Conservation (phyloP, 1,140 invertebrate genomes). For the Brachystomella parvula region DNA sequence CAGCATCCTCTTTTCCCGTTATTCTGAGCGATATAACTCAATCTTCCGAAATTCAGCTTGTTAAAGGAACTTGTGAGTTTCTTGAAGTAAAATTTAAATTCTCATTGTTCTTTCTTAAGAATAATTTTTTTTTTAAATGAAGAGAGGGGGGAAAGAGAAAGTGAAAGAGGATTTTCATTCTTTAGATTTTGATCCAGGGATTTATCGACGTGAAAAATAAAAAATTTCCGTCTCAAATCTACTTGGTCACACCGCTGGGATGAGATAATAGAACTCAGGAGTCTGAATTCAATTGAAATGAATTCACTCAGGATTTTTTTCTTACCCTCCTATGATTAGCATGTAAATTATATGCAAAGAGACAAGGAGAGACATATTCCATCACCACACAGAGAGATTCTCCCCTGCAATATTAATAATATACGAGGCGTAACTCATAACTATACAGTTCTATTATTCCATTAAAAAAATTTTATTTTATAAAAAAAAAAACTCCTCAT, state of each 20-base stretch:
- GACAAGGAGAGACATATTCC: background rate
- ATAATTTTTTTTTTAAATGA: background rate
- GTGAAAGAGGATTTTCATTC: constrained; percentile 9
- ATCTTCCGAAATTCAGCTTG: too few relatives aligned
- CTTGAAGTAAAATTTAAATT: background rate
- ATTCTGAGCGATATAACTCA: too few relatives aligned
- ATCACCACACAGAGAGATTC: too few relatives aligned
- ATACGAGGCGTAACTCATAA: background rate
- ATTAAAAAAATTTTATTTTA: background rate
- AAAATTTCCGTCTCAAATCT: constrained; percentile 23
- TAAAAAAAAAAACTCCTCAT: background rate
- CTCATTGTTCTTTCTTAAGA: background rate
- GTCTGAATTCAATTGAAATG: background rate
- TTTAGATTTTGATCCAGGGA: constrained; percentile 12
- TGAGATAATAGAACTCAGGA: constrained; percentile 8
- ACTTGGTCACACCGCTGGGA: constrained; percentile 23
- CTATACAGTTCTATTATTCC: too few relatives aligned
- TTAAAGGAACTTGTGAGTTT: too few relatives aligned
- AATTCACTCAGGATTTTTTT: background rate
- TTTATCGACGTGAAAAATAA: constrained; percentile 19
- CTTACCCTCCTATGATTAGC: constrained; percentile 21
- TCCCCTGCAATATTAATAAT: background rate
- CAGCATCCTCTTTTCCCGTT: too few relatives aligned
- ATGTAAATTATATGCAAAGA: constrained; percentile 32
- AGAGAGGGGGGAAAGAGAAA: constrained; percentile 13